Conservation (phyloP, 2,888 invertebrate species). For the Cataglyphis livida region DNA sequence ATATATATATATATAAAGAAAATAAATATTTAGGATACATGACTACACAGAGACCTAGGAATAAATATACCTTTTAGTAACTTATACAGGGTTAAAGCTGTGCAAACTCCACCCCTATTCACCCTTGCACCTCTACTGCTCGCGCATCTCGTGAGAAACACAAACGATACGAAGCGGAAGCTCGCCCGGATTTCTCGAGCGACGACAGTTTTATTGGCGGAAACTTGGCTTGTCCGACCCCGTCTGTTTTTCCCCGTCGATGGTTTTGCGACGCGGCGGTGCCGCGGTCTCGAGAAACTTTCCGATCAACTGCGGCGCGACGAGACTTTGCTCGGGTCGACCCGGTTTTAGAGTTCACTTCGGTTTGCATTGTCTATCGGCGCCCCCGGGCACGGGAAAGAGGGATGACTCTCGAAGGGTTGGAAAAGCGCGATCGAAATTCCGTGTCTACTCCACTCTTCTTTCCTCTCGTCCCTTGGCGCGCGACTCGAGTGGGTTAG, state of each 20-base stretch:
- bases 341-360: constrained; percentile 45
- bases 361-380: constrained; percentile 46
- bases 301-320: constrained; percentile 38
- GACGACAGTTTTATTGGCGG: constrained; percentile 73
- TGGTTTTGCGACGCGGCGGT: constrained; percentile 59
- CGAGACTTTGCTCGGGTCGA: constrained; percentile 28
- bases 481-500: constrained; percentile 38
- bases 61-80: constrained; percentile 19
- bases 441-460: constrained; percentile 15
- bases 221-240: constrained; percentile 72
- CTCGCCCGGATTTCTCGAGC: constrained; percentile 46
- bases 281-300: constrained; percentile 12
- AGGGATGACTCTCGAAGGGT: neutral
- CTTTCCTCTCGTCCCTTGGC: neutral
- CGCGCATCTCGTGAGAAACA: constrained; percentile 36
- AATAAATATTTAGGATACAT: neutral
- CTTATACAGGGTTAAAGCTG: constrained; percentile 9
- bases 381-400: neutral
- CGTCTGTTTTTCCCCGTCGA: constrained; percentile 68
- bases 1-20: neutral
- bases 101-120: neutral
- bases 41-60: neutral
- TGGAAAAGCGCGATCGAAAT: constrained; percentile 42
- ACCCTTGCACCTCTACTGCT: neutral
- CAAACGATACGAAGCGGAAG: constrained; percentile 45